Evolutionary conservation across 2,797 vertebrate species (phyloP).

Genomic region (Pempheris klunzingeri): DNA sequence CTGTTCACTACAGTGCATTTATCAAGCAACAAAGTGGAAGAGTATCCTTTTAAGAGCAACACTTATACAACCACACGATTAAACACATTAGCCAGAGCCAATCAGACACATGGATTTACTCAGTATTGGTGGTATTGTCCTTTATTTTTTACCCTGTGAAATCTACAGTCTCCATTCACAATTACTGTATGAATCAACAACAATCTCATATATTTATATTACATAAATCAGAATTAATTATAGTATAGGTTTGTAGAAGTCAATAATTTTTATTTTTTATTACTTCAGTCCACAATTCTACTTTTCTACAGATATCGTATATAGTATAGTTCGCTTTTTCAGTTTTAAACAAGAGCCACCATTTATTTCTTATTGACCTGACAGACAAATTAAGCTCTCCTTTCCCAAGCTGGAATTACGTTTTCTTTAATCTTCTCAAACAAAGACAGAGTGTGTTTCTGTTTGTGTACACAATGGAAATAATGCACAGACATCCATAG

Average conservation of each 20-base stretch:
- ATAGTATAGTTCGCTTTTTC: background rate
- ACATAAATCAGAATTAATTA: background rate
- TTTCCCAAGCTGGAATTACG: background rate
- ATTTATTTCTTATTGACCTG: background rate
- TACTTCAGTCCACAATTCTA: background rate
- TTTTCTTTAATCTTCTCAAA: background rate
- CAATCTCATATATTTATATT: background rate
- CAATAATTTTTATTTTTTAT: background rate
- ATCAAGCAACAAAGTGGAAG: background rate
- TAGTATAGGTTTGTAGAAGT: background rate
- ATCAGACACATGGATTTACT: background rate
- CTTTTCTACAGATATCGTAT: background rate
- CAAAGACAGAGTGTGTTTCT: background rate
- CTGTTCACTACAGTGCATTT: too few relatives aligned
- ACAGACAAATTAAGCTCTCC: background rate
- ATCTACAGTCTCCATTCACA: background rate
- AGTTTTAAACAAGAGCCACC: background rate
- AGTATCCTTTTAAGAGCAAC: background rate
- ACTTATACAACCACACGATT: background rate
- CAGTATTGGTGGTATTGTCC: background rate
- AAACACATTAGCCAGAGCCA: background rate
- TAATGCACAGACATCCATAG: conserved; percentile 21
- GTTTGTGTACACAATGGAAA: conserved; percentile 15
- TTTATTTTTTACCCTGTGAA: background rate
- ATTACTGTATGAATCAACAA: background rate